A percentile compares a stretch with the other conserved stretches of the same genome.
Evolutionary conservation across 2,797 vertebrate genomes (phyloP).

Genomic region (Mus minutoides): DNA sequence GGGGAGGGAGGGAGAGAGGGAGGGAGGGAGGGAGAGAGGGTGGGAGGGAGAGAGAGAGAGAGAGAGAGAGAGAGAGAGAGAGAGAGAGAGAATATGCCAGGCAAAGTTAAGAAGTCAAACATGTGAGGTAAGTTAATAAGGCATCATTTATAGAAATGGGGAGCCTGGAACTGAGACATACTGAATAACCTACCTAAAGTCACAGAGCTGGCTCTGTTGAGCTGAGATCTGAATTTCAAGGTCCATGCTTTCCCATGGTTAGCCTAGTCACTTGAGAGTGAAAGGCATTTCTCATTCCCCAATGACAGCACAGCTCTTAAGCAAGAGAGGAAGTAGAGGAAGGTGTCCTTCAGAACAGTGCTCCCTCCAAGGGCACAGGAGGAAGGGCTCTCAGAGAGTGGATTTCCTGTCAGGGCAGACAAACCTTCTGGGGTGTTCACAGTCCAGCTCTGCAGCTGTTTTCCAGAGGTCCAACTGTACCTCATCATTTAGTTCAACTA

Average conservation of each 20-base stretch:
- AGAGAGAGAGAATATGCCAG: background rate
- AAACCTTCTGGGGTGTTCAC: background rate
- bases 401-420: background rate
- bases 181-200: background rate
- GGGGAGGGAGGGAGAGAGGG: no score
- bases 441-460: background rate
- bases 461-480: background rate
- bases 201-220: background rate
- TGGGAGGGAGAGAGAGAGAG: no score
- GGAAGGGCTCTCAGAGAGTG: background rate
- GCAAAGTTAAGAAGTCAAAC: background rate
- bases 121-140: slow-evolving; percentile 14
- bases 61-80: no score
- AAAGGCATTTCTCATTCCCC: background rate
- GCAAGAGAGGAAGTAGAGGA: background rate
- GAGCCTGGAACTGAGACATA: background rate
- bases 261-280: background rate
- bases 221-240: slow-evolving; percentile 12
- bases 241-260: background rate
- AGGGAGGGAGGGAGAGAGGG: no score
- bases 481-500: background rate
- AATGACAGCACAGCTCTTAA: background rate
- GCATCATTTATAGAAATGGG: slow-evolving; percentile 16
- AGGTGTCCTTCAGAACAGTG: background rate
- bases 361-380: background rate